phyloP scores from a whole-genome alignment of 2,797 vertebrate species.

The Apodemus agrarius region DNA sequence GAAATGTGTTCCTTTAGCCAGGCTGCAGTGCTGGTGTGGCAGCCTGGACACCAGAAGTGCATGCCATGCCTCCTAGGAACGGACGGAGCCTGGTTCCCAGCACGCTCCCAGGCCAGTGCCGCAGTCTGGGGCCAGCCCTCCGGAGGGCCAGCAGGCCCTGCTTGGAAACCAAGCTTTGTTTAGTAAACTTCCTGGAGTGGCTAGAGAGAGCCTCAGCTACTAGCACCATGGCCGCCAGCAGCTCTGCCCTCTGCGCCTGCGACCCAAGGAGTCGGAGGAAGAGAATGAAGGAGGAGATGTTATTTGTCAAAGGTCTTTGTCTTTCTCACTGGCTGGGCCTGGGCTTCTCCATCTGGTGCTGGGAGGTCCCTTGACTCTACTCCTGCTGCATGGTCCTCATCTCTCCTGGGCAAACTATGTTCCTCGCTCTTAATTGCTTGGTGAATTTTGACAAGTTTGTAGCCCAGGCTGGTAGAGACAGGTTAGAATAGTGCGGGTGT shows the following conservation, averaged over 20 bases:
- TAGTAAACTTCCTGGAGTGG: slow-evolving; percentile 55
- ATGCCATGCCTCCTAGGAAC: background rate
- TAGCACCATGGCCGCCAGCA: slow-evolving; percentile 60
- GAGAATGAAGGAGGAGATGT: slow-evolving; percentile 48
- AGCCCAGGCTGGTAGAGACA: background rate
- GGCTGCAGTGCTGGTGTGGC: background rate
- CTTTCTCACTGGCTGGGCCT: background rate
- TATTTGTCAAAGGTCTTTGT: slow-evolving; percentile 74
- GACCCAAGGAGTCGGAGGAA: background rate
- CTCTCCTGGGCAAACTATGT: background rate
- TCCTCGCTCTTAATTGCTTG: background rate
- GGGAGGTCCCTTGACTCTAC: background rate
- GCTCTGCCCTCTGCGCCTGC: background rate
- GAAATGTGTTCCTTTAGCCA: background rate
- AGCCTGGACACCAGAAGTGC: background rate
- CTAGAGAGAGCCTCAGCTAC: background rate
- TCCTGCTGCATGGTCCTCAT: rapidly evolving
- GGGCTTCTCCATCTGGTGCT: background rate
- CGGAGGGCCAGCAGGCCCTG: background rate
- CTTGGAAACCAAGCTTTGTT: slow-evolving; percentile 79
- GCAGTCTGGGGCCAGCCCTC: background rate
- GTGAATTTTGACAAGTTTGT: background rate
- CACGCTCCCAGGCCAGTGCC: background rate
- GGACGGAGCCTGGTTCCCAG: background rate
- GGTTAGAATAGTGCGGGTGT: rapidly evolving